These are phyloP conservation scores for Parnassius mnemosyne DNA, from an alignment of 2,888 invertebrate genomes.

Conservation along the genomic window DNA sequence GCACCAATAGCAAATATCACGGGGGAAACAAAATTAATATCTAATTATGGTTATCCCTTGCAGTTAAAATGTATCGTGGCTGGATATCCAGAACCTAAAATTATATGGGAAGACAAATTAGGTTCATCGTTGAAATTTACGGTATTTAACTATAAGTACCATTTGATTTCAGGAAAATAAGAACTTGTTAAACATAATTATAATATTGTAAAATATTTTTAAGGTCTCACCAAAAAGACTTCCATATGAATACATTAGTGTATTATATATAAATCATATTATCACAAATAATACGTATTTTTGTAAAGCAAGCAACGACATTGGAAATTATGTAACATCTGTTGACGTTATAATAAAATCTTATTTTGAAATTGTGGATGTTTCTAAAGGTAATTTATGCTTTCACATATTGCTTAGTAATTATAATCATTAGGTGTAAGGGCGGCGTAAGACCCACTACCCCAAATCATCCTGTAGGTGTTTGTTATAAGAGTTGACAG, in stretches of 20 bases:
- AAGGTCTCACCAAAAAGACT: slow-evolving; percentile 6
- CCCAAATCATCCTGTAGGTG: no score
- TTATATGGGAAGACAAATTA: slow-evolving; percentile 26
- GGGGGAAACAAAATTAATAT: slow-evolving; percentile 8
- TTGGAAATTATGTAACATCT: slow-evolving; percentile 1
- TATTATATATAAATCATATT: slow-evolving; percentile 6
- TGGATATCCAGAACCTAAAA: slow-evolving; percentile 27
- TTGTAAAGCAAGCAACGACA: slow-evolving; percentile 11
- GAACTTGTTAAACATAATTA: neutral
- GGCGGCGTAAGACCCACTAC: no score
- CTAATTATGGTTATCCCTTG: slow-evolving; percentile 15
- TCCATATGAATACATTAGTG: slow-evolving; percentile 13
- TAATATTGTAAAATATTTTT: neutral
- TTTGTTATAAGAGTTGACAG: no score
- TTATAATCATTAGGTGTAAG: neutral
- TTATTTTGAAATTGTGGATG: slow-evolving; percentile 6
- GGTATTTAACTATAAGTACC: slow-evolving; percentile 11
- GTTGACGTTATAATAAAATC: slow-evolving; percentile 6
- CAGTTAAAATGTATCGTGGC: slow-evolving; percentile 26
- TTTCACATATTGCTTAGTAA: neutral
- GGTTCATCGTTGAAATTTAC: slow-evolving; percentile 11
- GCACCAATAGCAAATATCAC: slow-evolving; percentile 6
- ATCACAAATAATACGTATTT: slow-evolving; percentile 4
- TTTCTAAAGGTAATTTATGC: slow-evolving; percentile 18
- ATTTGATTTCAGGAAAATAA: neutral